Evolutionary conservation across 2,113 vertebrate species (phyloP).

Genomic region (Camelus bactrianus): DNA sequence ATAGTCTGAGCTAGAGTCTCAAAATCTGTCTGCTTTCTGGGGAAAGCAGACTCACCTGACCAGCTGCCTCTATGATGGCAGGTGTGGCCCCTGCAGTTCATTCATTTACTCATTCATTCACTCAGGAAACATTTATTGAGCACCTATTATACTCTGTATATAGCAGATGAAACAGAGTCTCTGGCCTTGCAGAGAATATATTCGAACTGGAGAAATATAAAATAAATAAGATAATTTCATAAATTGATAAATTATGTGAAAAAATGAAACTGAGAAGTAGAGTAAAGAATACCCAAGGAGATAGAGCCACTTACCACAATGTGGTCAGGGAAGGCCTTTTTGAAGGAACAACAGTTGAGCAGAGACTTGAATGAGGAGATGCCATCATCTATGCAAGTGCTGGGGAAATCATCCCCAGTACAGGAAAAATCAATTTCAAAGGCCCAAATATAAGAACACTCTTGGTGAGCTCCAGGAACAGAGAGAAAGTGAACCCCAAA

Average conservation of each 20-base stretch:
- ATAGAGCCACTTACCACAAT: background rate
- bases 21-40: background rate
- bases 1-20: background rate
- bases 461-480: background rate
- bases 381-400: background rate
- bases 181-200: background rate
- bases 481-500: background rate
- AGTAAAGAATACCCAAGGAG: background rate
- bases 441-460: background rate
- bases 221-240: constrained; percentile 10
- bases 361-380: background rate
- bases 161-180: background rate
- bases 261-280: background rate
- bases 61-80: background rate
- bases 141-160: background rate
- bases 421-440: background rate
- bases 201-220: background rate
- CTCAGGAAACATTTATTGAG: background rate
- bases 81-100: background rate
- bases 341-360: background rate
- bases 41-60: background rate
- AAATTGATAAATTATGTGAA: background rate
- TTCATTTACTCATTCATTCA: background rate
- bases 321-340: background rate
- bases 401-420: background rate